Base-by-base conservation (phyloP, 2,797 vertebrate genomes). In the Xiphorhynchus erythropygius region DNA sequence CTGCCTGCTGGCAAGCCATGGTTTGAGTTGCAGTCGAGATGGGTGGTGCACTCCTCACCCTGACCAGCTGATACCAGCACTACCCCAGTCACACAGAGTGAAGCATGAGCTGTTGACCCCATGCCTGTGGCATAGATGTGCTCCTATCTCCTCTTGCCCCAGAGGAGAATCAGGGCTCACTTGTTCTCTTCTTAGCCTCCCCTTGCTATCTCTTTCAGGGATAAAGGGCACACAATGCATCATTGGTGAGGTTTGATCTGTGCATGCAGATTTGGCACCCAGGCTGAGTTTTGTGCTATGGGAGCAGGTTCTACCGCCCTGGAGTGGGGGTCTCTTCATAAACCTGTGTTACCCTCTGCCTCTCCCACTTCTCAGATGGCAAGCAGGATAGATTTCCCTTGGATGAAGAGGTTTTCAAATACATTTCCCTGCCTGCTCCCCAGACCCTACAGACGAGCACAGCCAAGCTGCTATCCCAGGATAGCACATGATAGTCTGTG, bases 151-250 rank as follows among this genome's bases (percentile, higher is more conserved):
- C n/a, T 35, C 8, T 18, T 78, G 55, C 21, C 41, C 25, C 35
- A 63, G 63, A 47, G 62, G 25, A 42, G 25, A 56, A 24, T 17
- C n/a, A 53, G 70, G 56, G 52, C 56, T 91, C 7, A 0, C 44
- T 1, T 1, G 16, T 42, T 67, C 39, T 59, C 44, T 44, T 53
- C 35, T 62, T 27, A 49, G 71, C 32, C 25, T 87, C 47, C 33
- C 1, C 0, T 22, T 78, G 30, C 42, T 55, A 23, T 59, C 35
- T 25, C 25, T 27, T 47, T 44, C 37, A n/a, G 46, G 65, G n/a
- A 5, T 35, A 17, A 75, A 59, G 39, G 47, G 50, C 60, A 53
- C 14, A 7, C 0, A 0, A 85, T 3, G 0, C 30, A 0, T 37
- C 2, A 0, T 13, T 1, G 3, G 8, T 59, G 59, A 12, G 2